Evolutionary conservation across 2,797 vertebrate genomes (phyloP), one percentile per base, ranked within the genome.

Genomic region (Pachyuromys duprasi): DNA sequence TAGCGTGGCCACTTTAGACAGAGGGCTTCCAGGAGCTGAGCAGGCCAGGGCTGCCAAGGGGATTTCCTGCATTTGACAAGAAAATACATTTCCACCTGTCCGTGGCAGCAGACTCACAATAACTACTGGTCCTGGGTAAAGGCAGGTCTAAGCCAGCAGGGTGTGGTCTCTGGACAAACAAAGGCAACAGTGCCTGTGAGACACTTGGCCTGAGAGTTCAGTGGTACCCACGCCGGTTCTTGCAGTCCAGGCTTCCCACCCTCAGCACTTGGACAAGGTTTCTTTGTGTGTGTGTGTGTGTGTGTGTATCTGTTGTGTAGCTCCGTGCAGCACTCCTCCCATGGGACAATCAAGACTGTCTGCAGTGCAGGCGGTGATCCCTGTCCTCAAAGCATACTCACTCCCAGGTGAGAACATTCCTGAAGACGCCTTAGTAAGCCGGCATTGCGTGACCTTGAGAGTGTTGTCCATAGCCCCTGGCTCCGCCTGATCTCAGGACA

Each of bases 251-350:
- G 45, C 13, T 39, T 45, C 45, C 39, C 49, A 45, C 15, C 67
- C 17, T 88, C 9, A 49, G n/a, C 39, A 45, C 55, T 28, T 0
- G 20, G 53, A 69, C 31, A 24, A 42, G 24, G 39, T 5, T n/a
- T 79, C 2, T 3, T 20, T 80, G 11, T 0, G 2, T 14, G 18
- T 13, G 4, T 36, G 22, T 3, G 8, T n/a, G 39, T 9, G 17
- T 79, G 78, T 12, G 49, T 18, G 5, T 72, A 14, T 36, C 26
- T 18, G 75, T 9, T 74, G 36, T 20, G n/a, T 4, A 18, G 31
- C 31, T 70, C 49, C 24, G 7, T 9, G 33, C 39, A 36, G 33
- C 22, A 5, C 42, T 45, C 70, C 8, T 74, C 14, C 45, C 3
- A 14, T 22, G 62, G 42, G 76, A 42, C 76, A 80, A 22, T n/a